A percentile compares a stretch with the other conserved stretches of the same genome.
Conservation (phyloP, 2,113 vertebrate genomes). For the Cebidichthys violaceus region DNA sequence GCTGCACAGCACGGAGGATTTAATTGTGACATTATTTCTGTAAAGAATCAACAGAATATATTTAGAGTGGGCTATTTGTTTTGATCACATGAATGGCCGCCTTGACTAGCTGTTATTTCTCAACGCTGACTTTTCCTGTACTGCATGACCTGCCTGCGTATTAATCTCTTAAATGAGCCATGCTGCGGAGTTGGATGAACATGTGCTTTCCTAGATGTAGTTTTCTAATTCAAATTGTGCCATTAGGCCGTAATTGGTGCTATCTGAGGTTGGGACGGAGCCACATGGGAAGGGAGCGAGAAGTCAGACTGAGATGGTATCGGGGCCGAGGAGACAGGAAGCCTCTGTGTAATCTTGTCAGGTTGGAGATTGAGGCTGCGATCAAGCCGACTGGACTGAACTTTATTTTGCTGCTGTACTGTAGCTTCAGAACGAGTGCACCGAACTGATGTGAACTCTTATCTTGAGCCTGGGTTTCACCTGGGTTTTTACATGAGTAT, state of each 20-base stretch:
- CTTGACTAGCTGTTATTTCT: constrained; percentile 68
- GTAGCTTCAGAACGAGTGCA: constrained; percentile 13
- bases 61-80: constrained; percentile 43
- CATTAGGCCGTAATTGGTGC: constrained; percentile 80
- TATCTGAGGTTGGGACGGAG: constrained; percentile 73
- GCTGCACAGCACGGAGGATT: constrained; percentile 45
- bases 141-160: constrained; percentile 54
- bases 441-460: constrained; percentile 47
- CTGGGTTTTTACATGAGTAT: constrained; percentile 40
- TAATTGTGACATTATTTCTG: constrained; percentile 54
- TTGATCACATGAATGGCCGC: constrained; percentile 72
- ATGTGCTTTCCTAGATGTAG: constrained; percentile 70
- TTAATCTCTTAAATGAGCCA: constrained; percentile 83
- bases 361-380: constrained; percentile 70
- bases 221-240: constrained; percentile 82
- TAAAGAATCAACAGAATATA: constrained; percentile 50
- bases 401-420: constrained; percentile 42
- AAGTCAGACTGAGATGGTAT: constrained; percentile 81
- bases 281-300: constrained; percentile 57
- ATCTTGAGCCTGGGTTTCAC: constrained; percentile 42
- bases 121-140: constrained; percentile 49
- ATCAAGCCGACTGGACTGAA: constrained; percentile 62
- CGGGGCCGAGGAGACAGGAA: constrained; percentile 79
- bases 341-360: constrained; percentile 83
- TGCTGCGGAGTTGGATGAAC: constrained; percentile 71